Percentiles rank a stretch among this genome's conserved stretches.
These are phyloP conservation scores for Xestia xanthographa DNA, from an alignment of 2,888 invertebrate genomes.

Conservation along the genomic window DNA sequence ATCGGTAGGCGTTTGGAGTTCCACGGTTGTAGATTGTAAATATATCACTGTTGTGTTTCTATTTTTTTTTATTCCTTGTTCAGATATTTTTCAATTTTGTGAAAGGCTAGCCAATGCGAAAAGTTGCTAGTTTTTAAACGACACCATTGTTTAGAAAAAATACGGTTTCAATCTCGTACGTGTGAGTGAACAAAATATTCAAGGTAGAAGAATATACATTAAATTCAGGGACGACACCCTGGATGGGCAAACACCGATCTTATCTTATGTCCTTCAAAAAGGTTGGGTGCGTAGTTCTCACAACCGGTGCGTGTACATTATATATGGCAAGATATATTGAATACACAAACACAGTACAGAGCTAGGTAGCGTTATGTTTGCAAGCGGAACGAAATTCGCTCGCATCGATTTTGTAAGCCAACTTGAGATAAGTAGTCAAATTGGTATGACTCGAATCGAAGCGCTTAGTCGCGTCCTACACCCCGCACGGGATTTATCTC, in stretches of 20 bases:
- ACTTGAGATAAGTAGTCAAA: not conserved
- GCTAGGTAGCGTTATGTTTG: not conserved
- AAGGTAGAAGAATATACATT: conserved; percentile 3
- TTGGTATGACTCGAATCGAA: not conserved
- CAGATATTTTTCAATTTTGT: not conserved
- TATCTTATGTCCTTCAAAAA: conserved; percentile 25
- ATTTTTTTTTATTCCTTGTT: not conserved
- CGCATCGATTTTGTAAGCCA: too few relatives aligned
- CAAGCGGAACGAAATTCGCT: not conserved
- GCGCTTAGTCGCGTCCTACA: not conserved
- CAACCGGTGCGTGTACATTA: not conserved
- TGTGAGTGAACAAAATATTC: not conserved
- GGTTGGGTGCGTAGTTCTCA: not conserved
- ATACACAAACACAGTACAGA: not conserved
- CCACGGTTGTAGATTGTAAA: conserved; percentile 10
- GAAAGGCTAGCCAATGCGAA: not conserved
- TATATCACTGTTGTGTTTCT: not conserved
- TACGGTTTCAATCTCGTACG: not conserved
- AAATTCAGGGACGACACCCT: conserved; percentile 14
- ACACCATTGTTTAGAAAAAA: not conserved
- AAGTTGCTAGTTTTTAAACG: not conserved
- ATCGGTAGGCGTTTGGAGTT: conserved; percentile 3
- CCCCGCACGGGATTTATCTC: not conserved
- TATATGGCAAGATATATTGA: not conserved
- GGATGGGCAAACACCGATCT: conserved; percentile 4